Evolutionary conservation across 2,888 invertebrate species (phyloP).

Genomic region (Cheilosia soror): DNA sequence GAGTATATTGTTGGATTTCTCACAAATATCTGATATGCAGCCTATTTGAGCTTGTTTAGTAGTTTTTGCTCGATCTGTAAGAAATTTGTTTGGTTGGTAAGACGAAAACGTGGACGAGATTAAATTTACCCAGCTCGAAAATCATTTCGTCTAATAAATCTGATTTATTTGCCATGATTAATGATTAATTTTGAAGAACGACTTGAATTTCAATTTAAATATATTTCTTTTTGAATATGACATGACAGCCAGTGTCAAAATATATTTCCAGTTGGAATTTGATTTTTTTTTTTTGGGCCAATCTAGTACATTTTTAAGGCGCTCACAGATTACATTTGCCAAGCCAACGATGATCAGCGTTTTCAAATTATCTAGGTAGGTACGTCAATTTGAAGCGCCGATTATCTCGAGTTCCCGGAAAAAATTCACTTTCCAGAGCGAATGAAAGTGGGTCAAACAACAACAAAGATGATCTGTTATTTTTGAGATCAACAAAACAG

Average conservation of each 20-base stretch:
- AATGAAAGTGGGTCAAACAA: no score
- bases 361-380: no score
- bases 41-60: slow-evolving; percentile 75
- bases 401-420: no score
- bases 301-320: slow-evolving; percentile 3
- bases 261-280: no score
- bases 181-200: slow-evolving; percentile 38
- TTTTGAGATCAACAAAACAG: no score
- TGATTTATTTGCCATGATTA: slow-evolving; percentile 65
- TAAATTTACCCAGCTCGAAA: slow-evolving; percentile 78
- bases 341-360: no score
- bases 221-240: background rate
- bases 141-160: slow-evolving; percentile 69
- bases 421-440: no score
- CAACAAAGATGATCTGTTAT: no score
- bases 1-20: slow-evolving; percentile 80
- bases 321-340: background rate
- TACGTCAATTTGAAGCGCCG: no score
- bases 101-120: no score
- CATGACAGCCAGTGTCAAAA: no score
- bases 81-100: background rate
- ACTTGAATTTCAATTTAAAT: background rate
- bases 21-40: slow-evolving; percentile 79
- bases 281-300: background rate
- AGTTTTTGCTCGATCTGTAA: slow-evolving; percentile 24